Evolutionary conservation across 2,888 invertebrate genomes (phyloP).

Genomic region (Temnothorax ravouxi): DNA sequence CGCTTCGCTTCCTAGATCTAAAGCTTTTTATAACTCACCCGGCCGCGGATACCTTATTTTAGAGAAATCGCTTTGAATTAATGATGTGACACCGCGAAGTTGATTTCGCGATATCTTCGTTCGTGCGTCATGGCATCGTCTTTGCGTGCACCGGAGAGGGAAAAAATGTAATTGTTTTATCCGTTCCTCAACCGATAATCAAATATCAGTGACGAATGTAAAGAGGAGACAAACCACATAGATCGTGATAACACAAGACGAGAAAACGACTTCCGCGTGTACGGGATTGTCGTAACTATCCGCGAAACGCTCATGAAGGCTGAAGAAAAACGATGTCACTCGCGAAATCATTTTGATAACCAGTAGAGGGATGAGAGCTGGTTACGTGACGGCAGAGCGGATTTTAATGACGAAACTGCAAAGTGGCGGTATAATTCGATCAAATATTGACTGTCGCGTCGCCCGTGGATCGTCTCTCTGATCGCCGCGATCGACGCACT

Average conservation of each 20-base stretch:
- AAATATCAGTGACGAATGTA: conserved; percentile 43
- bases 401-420: not conserved
- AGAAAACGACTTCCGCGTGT: conserved; percentile 24
- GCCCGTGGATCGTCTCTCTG: not conserved
- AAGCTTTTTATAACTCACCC: conserved; percentile 23
- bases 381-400: not conserved
- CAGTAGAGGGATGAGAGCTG: not conserved
- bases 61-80: conserved; percentile 57
- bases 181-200: not conserved
- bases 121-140: conserved; percentile 7
- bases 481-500: not conserved
- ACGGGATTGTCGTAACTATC: conserved; percentile 1
- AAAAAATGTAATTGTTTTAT: conserved; percentile 2
- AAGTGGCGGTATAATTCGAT: not conserved
- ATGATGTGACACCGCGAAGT: conserved; percentile 38
- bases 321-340: not conserved
- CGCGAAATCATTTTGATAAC: not conserved
- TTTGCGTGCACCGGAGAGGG: not conserved
- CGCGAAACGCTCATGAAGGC: not conserved
- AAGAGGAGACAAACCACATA: not conserved
- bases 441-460: conserved; percentile 2
- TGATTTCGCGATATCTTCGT: not conserved
- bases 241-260: not conserved
- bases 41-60: conserved; percentile 39
- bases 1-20: conserved; percentile 59